phyloP scores from a whole-genome alignment of 1,140 invertebrate species.

The Drosophila bipectinata region DNA sequence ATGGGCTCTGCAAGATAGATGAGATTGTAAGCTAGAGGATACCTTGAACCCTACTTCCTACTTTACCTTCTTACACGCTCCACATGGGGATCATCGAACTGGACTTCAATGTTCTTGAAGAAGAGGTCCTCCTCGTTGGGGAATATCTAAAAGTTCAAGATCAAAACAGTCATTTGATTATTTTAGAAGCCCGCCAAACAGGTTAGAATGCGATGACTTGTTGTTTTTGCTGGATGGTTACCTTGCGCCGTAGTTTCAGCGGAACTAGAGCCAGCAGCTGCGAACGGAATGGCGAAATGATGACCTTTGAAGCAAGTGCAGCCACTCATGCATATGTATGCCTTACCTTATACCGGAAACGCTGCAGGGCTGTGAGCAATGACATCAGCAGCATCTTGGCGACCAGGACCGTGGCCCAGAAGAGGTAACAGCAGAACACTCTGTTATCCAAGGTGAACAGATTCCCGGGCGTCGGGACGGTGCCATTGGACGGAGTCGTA shows the following conservation, averaged over 20 bases:
- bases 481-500: constrained; percentile 7
- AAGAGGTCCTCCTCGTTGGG: constrained; percentile 78
- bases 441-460: constrained; percentile 80
- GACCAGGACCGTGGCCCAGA: constrained; percentile 84
- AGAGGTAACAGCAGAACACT: constrained; percentile 84
- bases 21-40: neutral
- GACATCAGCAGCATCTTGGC: constrained; percentile 86
- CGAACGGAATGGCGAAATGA: constrained; percentile 37
- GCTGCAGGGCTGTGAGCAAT: constrained; percentile 84
- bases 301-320: constrained; percentile 22
- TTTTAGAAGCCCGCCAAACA: constrained; percentile 13
- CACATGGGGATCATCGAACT: constrained; percentile 79
- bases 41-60: neutral
- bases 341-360: constrained; percentile 84
- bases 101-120: constrained; percentile 74
- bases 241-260: constrained; percentile 64
- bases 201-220: constrained; percentile 13
- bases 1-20: constrained; percentile 85
- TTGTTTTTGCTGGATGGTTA: constrained; percentile 29
- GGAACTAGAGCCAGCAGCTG: constrained; percentile 73
- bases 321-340: neutral
- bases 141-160: constrained; percentile 60
- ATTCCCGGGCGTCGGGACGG: constrained; percentile 8
- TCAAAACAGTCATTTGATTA: neutral
- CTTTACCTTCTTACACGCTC: constrained; percentile 75